These are phyloP conservation scores for Chrysocyon brachyurus DNA, from an alignment of 2,797 vertebrate genomes.

Conservation along the genomic window DNA sequence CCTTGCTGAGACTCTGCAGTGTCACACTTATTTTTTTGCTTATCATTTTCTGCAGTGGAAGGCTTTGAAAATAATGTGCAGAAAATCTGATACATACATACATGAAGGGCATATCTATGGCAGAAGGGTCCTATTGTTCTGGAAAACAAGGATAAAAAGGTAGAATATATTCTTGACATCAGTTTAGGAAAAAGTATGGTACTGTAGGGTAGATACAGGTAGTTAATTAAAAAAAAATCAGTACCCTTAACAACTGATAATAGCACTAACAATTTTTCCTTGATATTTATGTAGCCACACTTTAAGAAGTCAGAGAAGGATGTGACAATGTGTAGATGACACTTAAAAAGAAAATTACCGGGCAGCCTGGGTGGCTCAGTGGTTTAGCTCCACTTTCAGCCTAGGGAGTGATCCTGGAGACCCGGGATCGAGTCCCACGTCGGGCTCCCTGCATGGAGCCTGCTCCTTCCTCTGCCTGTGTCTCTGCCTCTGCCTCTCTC, in stretches of 20 bases:
- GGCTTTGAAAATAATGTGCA: constrained; percentile 32
- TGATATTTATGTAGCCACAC: constrained; percentile 21
- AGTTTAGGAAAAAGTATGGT: constrained; percentile 8
- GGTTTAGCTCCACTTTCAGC: too few relatives aligned
- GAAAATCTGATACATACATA: constrained; percentile 1
- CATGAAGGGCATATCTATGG: neutral
- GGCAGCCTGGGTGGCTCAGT: too few relatives aligned
- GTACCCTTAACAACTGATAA: neutral
- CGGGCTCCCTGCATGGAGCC: too few relatives aligned
- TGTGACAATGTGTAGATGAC: constrained; percentile 33
- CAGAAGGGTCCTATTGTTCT: constrained; percentile 37
- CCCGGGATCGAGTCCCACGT: too few relatives aligned
- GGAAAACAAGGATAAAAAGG: constrained; percentile 6
- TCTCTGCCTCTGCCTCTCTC: too few relatives aligned
- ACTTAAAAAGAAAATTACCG: neutral
- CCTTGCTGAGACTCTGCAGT: neutral
- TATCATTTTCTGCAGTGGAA: constrained; percentile 52
- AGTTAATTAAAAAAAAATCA: constrained; percentile 6
- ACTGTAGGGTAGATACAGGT: neutral
- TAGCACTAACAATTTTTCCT: constrained; percentile 4
- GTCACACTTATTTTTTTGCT: neutral
- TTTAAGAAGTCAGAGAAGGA: constrained; percentile 38
- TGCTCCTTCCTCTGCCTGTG: too few relatives aligned
- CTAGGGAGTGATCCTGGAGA: too few relatives aligned
- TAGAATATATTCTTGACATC: neutral